Percentiles rank a stretch among this genome's conserved stretches.
These are phyloP conservation scores for Tinea semifulvella DNA, from an alignment of 2,888 invertebrate species.

Conservation along the genomic window DNA sequence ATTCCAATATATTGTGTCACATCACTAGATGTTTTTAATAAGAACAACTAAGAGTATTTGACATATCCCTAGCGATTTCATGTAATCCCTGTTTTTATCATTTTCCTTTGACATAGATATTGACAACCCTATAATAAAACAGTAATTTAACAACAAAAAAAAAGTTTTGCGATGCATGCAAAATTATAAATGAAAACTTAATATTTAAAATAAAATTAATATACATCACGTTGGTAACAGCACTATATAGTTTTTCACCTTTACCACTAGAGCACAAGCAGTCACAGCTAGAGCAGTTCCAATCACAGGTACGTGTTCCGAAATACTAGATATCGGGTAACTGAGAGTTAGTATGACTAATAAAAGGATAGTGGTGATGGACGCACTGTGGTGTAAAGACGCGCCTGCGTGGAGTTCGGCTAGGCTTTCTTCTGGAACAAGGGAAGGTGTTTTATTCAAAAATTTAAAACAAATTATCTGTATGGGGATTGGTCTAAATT, in stretches of 20 bases:
- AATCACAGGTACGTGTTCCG: constrained; percentile 25
- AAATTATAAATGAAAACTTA: not conserved
- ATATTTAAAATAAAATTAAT: constrained; percentile 3
- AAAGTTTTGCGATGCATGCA: too few relatives aligned
- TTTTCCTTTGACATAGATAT: too few relatives aligned
- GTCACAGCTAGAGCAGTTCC: constrained; percentile 28
- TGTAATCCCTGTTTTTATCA: too few relatives aligned
- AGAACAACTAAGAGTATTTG: too few relatives aligned
- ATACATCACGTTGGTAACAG: constrained; percentile 47
- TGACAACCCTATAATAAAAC: too few relatives aligned
- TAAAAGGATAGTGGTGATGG: constrained; percentile 17
- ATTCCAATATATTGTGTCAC: too few relatives aligned
- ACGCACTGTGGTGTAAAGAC: constrained; percentile 31
- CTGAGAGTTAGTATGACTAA: not conserved
- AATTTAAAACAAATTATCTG: too few relatives aligned
- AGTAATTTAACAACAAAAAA: too few relatives aligned
- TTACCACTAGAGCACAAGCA: not conserved
- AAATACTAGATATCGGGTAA: not conserved
- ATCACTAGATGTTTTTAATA: too few relatives aligned
- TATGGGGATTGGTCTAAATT: too few relatives aligned
- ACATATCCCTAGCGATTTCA: too few relatives aligned
- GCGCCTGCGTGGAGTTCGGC: constrained; percentile 56
- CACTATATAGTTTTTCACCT: constrained; percentile 23
- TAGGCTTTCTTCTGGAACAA: constrained; percentile 64
- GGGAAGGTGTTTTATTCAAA: too few relatives aligned